Evolutionary conservation across 2,888 invertebrate species (phyloP).

Genomic region (Cantharis lateralis): DNA sequence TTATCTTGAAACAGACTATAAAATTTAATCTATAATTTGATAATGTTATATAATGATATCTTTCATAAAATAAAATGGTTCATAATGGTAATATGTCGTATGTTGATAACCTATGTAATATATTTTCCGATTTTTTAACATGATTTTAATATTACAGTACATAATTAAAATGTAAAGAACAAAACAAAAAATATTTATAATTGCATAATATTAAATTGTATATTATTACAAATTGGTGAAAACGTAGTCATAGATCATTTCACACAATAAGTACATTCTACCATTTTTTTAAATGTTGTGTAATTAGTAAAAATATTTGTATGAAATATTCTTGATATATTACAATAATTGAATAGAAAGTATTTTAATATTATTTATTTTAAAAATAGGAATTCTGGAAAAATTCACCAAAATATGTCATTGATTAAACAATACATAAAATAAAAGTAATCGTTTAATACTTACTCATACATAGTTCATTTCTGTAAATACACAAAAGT

Average conservation of each 20-base stretch:
- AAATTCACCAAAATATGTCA: neutral
- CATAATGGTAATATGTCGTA: too few relatives aligned
- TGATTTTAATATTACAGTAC: too few relatives aligned
- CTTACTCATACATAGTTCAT: slow-evolving; percentile 13
- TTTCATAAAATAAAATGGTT: too few relatives aligned
- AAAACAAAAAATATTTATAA: too few relatives aligned
- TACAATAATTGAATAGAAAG: neutral
- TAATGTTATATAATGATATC: too few relatives aligned
- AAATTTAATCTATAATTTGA: too few relatives aligned
- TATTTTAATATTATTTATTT: neutral
- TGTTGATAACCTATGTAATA: too few relatives aligned
- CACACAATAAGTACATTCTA: too few relatives aligned
- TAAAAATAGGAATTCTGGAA: neutral
- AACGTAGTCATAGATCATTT: neutral
- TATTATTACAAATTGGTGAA: neutral
- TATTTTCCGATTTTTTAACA: too few relatives aligned
- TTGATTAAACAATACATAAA: neutral
- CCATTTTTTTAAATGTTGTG: neutral
- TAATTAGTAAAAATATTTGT: neutral
- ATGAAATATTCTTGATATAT: neutral
- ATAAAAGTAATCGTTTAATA: neutral
- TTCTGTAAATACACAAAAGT: slow-evolving; percentile 23
- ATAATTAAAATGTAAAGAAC: too few relatives aligned
- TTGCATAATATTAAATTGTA: too few relatives aligned
- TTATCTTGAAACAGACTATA: too few relatives aligned